phyloP scores from a whole-genome alignment of 2,797 vertebrate species.

The Diplodus puntazzo region DNA sequence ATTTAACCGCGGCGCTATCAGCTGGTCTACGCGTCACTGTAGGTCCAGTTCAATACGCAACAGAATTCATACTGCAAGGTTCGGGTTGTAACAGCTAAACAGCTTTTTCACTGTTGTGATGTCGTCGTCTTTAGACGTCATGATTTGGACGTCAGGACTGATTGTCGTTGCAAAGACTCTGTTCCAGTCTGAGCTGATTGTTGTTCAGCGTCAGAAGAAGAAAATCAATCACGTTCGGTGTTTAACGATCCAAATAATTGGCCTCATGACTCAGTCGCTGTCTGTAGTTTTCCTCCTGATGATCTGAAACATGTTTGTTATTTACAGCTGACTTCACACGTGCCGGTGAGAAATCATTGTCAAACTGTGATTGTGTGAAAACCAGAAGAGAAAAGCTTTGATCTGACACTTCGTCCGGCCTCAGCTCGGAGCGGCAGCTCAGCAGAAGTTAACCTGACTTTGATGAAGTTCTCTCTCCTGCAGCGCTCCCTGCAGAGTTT shows the following conservation, averaged over 20 bases:
- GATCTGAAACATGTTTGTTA: not conserved
- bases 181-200: not conserved
- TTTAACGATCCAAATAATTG: not conserved
- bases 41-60: too few species aligned
- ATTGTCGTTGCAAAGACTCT: not conserved
- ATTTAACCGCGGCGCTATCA: too few species aligned
- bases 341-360: not conserved
- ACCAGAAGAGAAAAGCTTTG: not conserved
- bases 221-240: not conserved
- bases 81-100: too few species aligned
- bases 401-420: not conserved
- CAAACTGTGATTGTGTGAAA: not conserved
- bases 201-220: not conserved
- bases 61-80: too few species aligned
- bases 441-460: constrained; percentile 6
- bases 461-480: constrained; percentile 18
- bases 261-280: not conserved
- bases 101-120: too few species aligned
- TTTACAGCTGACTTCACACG: not conserved
- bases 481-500: constrained; percentile 17
- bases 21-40: too few species aligned
- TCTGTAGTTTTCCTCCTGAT: not conserved
- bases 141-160: too few species aligned
- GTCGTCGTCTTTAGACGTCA: too few species aligned
- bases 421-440: constrained; percentile 19